A percentile compares a stretch with the other conserved stretches of the same genome.
Evolutionary conservation across 2,888 invertebrate species (phyloP).

Genomic region (Empis livida): DNA sequence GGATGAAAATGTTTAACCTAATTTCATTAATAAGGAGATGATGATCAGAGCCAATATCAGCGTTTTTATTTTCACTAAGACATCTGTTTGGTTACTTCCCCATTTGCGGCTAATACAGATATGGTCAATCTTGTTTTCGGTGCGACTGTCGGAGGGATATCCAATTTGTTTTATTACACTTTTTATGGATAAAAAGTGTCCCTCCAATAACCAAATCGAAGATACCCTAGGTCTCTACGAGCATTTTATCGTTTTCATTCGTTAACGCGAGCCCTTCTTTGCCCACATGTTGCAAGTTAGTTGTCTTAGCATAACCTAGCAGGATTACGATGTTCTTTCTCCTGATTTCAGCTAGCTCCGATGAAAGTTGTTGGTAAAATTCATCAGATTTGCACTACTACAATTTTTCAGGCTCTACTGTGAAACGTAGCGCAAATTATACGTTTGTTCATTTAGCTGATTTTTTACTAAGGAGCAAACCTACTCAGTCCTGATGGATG

Average conservation of each 20-base stretch:
- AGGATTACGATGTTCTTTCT: slow-evolving; percentile 1
- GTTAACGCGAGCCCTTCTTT: neutral
- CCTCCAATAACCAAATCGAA: neutral
- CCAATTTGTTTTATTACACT: neutral
- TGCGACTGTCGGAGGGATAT: neutral
- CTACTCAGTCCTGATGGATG: neutral
- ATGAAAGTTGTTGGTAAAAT: slow-evolving; percentile 1
- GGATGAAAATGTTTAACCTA: neutral
- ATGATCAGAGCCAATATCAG: neutral
- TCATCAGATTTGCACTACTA: neutral
- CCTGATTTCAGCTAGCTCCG: neutral
- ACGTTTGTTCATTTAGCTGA: slow-evolving; percentile 1
- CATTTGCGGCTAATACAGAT: neutral
- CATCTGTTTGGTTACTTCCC: neutral
- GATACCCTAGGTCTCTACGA: neutral
- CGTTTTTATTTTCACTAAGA: neutral
- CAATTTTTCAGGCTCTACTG: neutral
- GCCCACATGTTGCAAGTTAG: neutral
- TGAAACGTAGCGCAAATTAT: slow-evolving; percentile 12
- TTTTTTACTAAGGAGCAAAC: neutral
- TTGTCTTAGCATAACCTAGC: slow-evolving; percentile 1
- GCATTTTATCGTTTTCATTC: neutral
- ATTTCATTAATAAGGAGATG: neutral
- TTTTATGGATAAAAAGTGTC: neutral
- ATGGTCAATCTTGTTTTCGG: neutral